A percentile compares a stretch with the other conserved stretches of the same genome.
Conservation (phyloP, 2,888 invertebrate species). For the Drosophila kambysellisi region DNA sequence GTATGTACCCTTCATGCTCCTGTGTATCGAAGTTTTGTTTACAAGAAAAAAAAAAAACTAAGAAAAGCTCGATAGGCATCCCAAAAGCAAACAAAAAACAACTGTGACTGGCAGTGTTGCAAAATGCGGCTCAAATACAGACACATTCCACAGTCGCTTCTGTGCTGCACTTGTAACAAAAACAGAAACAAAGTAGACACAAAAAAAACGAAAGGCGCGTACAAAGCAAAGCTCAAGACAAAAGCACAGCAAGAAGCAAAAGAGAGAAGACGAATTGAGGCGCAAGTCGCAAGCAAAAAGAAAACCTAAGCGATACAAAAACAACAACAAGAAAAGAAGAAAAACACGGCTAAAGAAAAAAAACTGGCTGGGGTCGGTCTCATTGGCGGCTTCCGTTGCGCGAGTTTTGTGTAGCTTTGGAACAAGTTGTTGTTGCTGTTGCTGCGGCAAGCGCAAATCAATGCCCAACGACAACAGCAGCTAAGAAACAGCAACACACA, state of each 20-base stretch:
- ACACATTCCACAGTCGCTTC: slow-evolving; percentile 47
- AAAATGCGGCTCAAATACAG: slow-evolving; percentile 40
- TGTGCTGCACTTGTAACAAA: slow-evolving; percentile 64
- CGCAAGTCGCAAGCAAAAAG: slow-evolving; percentile 23
- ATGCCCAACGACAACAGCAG: slow-evolving; percentile 51
- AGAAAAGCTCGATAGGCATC: slow-evolving; percentile 17
- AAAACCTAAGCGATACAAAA: slow-evolving; percentile 38
- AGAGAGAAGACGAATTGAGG: slow-evolving; percentile 28
- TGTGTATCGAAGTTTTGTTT: slow-evolving; percentile 25
- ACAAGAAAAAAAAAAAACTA: slow-evolving; percentile 10
- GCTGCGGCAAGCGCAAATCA: slow-evolving; percentile 66
- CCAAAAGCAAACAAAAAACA: slow-evolving; percentile 10
- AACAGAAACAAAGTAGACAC: slow-evolving; percentile 16
- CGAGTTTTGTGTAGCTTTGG: slow-evolving; percentile 56
- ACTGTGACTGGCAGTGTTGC: slow-evolving; percentile 57
- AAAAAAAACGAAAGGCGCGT: slow-evolving; percentile 59
- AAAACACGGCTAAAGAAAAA: slow-evolving; percentile 22
- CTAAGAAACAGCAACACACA: slow-evolving; percentile 4
- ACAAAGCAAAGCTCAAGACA: slow-evolving; percentile 68
- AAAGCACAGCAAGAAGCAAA: slow-evolving; percentile 37
- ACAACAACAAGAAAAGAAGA: slow-evolving; percentile 13
- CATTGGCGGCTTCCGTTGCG: slow-evolving; percentile 78
- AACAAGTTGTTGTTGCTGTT: slow-evolving; percentile 58
- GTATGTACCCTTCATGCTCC: neutral
- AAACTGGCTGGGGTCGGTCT: slow-evolving; percentile 60